A percentile compares a stretch with the other conserved stretches of the same genome.
phyloP scores from a whole-genome alignment of 2,797 vertebrate species.

The Dendrocincla tyrannina region DNA sequence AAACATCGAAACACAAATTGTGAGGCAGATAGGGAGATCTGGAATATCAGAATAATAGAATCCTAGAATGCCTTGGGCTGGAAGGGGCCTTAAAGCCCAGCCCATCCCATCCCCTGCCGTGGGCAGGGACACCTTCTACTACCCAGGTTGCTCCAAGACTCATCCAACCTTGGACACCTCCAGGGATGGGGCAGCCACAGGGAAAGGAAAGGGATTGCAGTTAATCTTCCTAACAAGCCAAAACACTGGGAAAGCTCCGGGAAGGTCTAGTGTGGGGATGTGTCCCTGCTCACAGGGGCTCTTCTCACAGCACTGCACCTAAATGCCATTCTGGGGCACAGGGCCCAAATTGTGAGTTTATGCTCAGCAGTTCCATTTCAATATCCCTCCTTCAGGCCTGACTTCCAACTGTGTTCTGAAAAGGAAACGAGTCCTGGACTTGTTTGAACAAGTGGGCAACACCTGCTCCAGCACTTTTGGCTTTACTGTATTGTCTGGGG shows the following conservation, averaged over 20 bases:
- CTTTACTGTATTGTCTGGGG: constrained; percentile 3
- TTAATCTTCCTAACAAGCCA: neutral
- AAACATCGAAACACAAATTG: neutral
- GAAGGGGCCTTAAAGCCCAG: fast-evolving
- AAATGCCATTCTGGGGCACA: neutral
- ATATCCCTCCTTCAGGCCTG: constrained; percentile 8
- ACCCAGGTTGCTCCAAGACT: fast-evolving
- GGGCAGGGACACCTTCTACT: neutral
- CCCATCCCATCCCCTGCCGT: neutral
- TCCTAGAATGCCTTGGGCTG: neutral
- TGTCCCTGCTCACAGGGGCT: neutral
- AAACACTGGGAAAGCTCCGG: neutral
- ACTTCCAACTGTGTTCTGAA: neutral
- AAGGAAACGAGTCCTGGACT: constrained; percentile 9
- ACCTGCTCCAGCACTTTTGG: neutral
- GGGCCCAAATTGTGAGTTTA: neutral
- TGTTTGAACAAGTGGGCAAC: constrained; percentile 55
- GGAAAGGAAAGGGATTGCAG: too few relatives aligned
- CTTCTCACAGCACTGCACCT: fast-evolving
- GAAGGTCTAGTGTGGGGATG: neutral
- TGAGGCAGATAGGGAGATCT: neutral
- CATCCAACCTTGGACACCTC: fast-evolving
- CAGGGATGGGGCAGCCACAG: neutral
- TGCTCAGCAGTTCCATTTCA: neutral
- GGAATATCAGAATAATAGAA: neutral